Conservation (phyloP, 92 coral and sea anemone genomes). For the Porites lobata region DNA sequence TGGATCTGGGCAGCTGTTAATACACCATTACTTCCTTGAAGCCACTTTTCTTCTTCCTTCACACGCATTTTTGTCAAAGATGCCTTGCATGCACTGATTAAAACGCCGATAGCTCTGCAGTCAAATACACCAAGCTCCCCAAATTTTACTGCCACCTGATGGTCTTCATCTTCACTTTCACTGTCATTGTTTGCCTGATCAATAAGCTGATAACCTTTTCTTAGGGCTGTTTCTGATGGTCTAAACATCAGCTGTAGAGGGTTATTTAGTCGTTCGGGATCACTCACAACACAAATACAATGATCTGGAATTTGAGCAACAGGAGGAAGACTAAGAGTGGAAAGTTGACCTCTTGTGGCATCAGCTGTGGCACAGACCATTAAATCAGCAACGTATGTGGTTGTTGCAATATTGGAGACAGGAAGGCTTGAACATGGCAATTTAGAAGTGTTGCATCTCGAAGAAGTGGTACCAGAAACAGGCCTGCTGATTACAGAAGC, state of each 20-base stretch:
- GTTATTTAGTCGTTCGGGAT: constrained; percentile 20
- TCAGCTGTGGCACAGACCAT: not conserved
- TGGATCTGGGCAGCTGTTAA: constrained; percentile 21
- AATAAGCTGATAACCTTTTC: not conserved
- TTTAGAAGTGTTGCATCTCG: not conserved
- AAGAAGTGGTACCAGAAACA: not conserved
- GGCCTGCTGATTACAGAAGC: not conserved
- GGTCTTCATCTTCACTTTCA: constrained; percentile 27
- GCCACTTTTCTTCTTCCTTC: constrained; percentile 9
- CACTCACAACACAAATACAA: not conserved
- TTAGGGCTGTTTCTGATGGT: constrained; percentile 12
- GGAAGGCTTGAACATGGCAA: too few relatives aligned
- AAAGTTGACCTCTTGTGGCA: constrained; percentile 48
- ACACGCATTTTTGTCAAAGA: constrained; percentile 14
- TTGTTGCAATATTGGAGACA: not conserved
- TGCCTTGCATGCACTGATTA: constrained; percentile 44
- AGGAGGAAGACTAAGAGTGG: constrained; percentile 46
- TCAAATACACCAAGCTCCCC: constrained; percentile 60
- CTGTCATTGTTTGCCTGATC: constrained; percentile 18
- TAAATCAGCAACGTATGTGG: constrained; percentile 5
- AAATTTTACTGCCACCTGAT: constrained; percentile 45
- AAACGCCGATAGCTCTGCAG: constrained; percentile 42
- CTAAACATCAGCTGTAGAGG: constrained; percentile 17
- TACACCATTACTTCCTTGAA: not conserved
- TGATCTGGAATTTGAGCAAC: constrained; percentile 33